phyloP scores from a whole-genome alignment of 2,113 vertebrate species.

The Ariopsis seemanni region DNA sequence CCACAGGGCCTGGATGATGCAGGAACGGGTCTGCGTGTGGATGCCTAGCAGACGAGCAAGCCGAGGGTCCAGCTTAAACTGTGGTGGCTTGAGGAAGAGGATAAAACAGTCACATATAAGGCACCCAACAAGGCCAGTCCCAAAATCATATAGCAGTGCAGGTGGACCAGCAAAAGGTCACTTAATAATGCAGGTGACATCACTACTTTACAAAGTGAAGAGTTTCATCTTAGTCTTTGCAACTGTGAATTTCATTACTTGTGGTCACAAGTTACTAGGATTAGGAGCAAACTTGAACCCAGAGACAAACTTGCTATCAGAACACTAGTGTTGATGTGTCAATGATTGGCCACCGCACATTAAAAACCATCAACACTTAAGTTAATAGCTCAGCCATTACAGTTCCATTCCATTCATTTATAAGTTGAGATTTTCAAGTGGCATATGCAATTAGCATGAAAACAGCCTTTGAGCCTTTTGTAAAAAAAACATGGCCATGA shows the following conservation, averaged over 20 bases:
- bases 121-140: background rate
- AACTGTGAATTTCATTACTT: background rate
- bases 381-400: background rate
- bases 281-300: background rate
- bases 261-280: background rate
- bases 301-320: background rate
- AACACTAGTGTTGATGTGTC: background rate
- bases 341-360: background rate
- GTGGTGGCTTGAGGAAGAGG: conserved; percentile 80
- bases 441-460: conserved; percentile 6
- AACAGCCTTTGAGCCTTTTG: background rate
- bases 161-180: background rate
- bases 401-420: conserved; percentile 3
- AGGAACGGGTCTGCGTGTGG: conserved; percentile 95
- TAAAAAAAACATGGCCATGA: background rate
- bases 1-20: conserved; percentile 98
- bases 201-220: background rate
- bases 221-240: background rate
- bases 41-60: conserved; percentile 92
- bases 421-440: background rate
- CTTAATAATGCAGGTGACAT: background rate
- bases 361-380: background rate
- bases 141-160: background rate
- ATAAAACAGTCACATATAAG: background rate
- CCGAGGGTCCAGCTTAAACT: conserved; percentile 96